Evolutionary conservation across 2,888 invertebrate genomes (phyloP).

Genomic region (Graphium colonna): DNA sequence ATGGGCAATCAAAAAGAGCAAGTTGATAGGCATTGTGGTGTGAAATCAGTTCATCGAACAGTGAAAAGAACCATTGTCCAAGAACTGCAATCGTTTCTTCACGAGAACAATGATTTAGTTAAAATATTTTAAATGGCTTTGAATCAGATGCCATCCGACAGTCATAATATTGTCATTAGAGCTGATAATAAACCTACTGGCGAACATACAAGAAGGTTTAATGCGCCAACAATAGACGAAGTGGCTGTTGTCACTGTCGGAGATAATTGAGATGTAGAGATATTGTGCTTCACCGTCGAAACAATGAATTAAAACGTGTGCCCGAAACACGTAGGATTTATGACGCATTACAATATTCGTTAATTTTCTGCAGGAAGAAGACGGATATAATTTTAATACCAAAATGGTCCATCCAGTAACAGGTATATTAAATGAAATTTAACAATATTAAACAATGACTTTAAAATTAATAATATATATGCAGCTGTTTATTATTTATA

Average conservation of each 20-base stretch:
- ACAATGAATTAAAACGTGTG: too few species aligned
- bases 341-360: too few species aligned
- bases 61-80: too few species aligned
- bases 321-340: too few species aligned
- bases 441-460: slow-evolving; percentile 3
- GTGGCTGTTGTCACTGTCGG: too few species aligned
- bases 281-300: too few species aligned
- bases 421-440: slow-evolving; percentile 1
- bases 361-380: neutral
- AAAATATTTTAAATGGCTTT: neutral
- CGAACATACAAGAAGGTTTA: too few species aligned
- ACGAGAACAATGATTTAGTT: neutral
- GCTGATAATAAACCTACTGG: neutral
- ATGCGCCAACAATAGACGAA: neutral
- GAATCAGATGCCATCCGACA: too few species aligned
- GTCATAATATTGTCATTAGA: too few species aligned
- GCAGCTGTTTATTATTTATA: slow-evolving; percentile 16
- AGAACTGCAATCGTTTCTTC: neutral
- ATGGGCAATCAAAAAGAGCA: too few species aligned
- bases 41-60: neutral
- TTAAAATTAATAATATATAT: slow-evolving; percentile 5
- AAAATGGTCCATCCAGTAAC: neutral
- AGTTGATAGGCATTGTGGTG: too few species aligned
- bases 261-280: neutral
- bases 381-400: too few species aligned